Evolutionary conservation across 2,888 invertebrate species (phyloP).

Genomic region (Heteromyza rotundicornis): DNA sequence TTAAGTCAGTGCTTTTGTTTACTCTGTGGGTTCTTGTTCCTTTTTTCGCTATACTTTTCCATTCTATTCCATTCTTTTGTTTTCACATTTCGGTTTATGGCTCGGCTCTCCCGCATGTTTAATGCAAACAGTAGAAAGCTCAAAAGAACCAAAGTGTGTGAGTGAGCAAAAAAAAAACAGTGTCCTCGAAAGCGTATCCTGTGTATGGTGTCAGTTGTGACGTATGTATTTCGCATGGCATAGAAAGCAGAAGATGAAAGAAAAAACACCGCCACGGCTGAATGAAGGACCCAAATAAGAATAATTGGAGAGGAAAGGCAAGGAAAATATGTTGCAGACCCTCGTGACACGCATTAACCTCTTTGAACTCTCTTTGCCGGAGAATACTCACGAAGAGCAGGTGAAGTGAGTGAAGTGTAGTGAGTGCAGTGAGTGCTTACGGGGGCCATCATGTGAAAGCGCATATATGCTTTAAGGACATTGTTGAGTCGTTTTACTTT

Average conservation of each 20-base stretch:
- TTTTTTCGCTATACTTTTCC: not conserved
- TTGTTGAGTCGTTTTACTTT: not conserved
- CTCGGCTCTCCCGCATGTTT: not conserved
- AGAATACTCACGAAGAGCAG: too few species aligned
- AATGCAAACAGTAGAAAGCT: not conserved
- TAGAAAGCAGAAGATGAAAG: too few species aligned
- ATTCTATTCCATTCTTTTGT: not conserved
- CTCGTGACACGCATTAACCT: constrained; percentile 14
- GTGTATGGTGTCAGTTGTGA: constrained; percentile 16
- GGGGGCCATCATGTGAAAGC: not conserved
- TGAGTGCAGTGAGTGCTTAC: not conserved
- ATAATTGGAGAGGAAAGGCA: not conserved
- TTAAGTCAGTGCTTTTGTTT: not conserved
- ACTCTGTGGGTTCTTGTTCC: not conserved
- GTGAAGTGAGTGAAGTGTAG: too few species aligned
- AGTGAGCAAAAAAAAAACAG: not conserved
- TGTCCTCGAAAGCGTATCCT: constrained; percentile 14
- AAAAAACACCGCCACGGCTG: too few species aligned
- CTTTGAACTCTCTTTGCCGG: constrained; percentile 15
- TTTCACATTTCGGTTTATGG: not conserved
- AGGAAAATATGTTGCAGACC: not conserved
- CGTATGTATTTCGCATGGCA: too few species aligned
- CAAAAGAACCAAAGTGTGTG: not conserved
- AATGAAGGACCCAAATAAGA: constrained; percentile 25
- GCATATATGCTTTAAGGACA: not conserved